Base-by-base conservation (phyloP, 2,888 invertebrate genomes). In the Cosmorhoe ocellata region DNA sequence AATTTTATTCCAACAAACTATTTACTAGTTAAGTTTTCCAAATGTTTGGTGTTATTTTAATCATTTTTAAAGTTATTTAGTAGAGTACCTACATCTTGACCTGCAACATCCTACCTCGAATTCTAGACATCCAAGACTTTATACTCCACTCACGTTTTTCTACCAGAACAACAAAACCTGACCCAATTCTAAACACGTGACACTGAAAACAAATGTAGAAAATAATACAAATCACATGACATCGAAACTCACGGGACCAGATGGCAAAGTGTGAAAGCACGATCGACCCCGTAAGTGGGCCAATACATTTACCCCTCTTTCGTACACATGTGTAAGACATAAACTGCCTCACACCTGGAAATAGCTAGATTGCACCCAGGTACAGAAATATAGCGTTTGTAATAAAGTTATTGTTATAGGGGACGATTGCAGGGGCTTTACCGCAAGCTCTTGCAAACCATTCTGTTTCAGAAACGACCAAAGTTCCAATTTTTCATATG, bases 301-400 rank as follows among this genome's bases (percentile, higher is more conserved):
- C 79, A 81, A 84, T 83, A 82, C 81, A 81, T 82, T 79, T 74
- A 72, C 66, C 69, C 66, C 78, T 80, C 79, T 77, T 77, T 69
- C 73, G 71, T 65, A 69, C 84, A 83, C 75, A 75, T 84, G 82
- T 74, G 77, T 69, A 33, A 22, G 70, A 66, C 79, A 81, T 86
- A 85, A 85, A 86, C 84, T 76, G 80, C 71, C 42, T 60, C 80
- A 71, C 83, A 86, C 84, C 86, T 86, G 84, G 75, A 80, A 80
- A 79, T 75, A 66, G 74, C 79, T 76, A 79, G 84, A 82, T 83
- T 73, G 78, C 62, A 69, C 70, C 72, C 78, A 79, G 80, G 83
- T 82, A 83, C 81, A 83, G 81, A 82, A 80, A 81, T 24, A 24
- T 1, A 24, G 24, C 7, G 24, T 4, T 7, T 24, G 6, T 24